Percentiles rank a stretch among this genome's conserved stretches.
These are phyloP conservation scores for Hippoglossus hippoglossus DNA, from an alignment of 2,797 vertebrate species.

Conservation along the genomic window DNA sequence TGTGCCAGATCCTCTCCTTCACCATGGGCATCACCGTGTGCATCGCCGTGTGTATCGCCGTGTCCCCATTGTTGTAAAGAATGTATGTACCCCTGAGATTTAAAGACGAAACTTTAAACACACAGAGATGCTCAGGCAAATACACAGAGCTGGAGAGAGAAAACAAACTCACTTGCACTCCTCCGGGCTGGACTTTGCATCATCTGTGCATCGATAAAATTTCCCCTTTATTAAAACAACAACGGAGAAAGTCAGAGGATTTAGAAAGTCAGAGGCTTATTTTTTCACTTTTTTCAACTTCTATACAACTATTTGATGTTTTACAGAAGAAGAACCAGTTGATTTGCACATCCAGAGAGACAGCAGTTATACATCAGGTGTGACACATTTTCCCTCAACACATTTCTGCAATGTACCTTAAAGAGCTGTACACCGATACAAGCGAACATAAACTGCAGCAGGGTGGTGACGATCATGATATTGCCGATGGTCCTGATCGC, in stretches of 20 bases:
- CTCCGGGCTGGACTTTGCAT: conserved; percentile 93
- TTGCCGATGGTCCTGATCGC: conserved; percentile 99
- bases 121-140: neutral
- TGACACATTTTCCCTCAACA: neutral
- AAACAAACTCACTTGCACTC: conserved; percentile 92
- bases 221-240: conserved; percentile 87
- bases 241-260: neutral
- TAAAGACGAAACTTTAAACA: conserved; percentile 4
- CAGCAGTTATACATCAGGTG: neutral
- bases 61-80: conserved; percentile 94
- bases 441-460: conserved; percentile 99
- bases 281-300: neutral
- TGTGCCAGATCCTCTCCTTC: conserved; percentile 93
- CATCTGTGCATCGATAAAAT: conserved; percentile 96
- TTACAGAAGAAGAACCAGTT: neutral
- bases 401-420: conserved; percentile 85
- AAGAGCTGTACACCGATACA: conserved; percentile 99
- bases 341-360: neutral
- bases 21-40: conserved; percentile 84
- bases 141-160: neutral
- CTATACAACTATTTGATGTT: neutral
- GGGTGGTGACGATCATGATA: conserved; percentile 99
- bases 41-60: conserved; percentile 66
- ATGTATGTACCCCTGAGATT: conserved; percentile 92
- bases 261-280: neutral